Evolutionary conservation across 2,113 vertebrate genomes (phyloP).

Genomic region (Meriones unguiculatus): DNA sequence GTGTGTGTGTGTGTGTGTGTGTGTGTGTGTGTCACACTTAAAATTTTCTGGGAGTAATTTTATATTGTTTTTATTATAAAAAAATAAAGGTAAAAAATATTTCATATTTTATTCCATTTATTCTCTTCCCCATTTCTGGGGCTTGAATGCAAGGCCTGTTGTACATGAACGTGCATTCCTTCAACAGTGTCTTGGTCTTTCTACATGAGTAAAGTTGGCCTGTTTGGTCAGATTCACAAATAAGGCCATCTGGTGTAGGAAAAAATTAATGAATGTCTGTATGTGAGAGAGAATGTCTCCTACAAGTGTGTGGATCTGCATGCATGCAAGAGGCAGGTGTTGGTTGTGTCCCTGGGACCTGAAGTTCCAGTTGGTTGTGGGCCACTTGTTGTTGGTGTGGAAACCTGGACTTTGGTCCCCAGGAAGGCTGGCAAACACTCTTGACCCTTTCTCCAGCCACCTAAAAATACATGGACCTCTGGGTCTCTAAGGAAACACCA

Average conservation of each 20-base stretch:
- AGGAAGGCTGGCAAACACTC: neutral
- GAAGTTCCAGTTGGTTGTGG: neutral
- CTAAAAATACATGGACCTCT: neutral
- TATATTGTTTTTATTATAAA: neutral
- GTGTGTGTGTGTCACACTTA: no score
- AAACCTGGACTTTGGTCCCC: no score
- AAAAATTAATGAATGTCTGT: neutral
- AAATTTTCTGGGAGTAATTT: neutral
- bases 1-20: no score
- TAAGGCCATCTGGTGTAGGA: neutral
- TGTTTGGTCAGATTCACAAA: neutral
- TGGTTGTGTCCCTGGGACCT: neutral
- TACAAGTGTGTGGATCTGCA: neutral
- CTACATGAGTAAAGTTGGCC: neutral
- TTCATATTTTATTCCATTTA: neutral
- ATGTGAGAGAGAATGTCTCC: neutral
- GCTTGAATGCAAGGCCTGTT: neutral
- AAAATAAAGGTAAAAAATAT: no score
- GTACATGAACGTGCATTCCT: neutral
- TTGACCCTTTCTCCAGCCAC: neutral
- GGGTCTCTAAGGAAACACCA: neutral
- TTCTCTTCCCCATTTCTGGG: neutral
- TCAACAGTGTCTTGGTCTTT: neutral
- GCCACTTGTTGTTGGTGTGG: neutral
- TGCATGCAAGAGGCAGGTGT: rapidly evolving